A percentile compares a stretch with the other conserved stretches of the same genome.
These are phyloP conservation scores for Latrodectus elegans DNA, from an alignment of 2,888 invertebrate genomes.

Conservation along the genomic window DNA sequence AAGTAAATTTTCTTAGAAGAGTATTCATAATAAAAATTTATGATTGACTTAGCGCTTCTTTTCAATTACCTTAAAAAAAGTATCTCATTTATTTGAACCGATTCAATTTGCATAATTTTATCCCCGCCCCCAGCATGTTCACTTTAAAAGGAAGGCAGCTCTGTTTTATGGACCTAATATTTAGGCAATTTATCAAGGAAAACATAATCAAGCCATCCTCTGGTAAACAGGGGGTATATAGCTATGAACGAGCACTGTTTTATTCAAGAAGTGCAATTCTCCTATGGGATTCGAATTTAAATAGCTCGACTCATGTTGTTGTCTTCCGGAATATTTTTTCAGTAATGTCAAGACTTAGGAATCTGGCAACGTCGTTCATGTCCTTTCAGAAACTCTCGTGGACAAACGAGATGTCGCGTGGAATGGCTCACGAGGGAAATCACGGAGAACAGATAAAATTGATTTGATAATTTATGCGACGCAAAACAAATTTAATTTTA, in stretches of 20 bases:
- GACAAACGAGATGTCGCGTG: constrained; percentile 51
- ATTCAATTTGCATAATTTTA: constrained; percentile 54
- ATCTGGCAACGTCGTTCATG: constrained; percentile 58
- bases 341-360: constrained; percentile 41
- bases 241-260: constrained; percentile 51
- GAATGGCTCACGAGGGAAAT: constrained; percentile 64
- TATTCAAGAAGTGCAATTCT: constrained; percentile 31
- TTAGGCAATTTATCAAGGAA: constrained; percentile 56
- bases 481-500: constrained; percentile 63
- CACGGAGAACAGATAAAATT: constrained; percentile 67
- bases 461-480: constrained; percentile 69
- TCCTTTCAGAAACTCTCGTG: constrained; percentile 31
- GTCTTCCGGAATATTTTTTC: constrained; percentile 23
- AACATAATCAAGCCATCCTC: constrained; percentile 49
- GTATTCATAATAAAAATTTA: constrained; percentile 41
- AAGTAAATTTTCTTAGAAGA: constrained; percentile 14
- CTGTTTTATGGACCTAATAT: constrained; percentile 48
- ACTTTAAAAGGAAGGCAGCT: constrained; percentile 8
- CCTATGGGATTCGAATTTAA: constrained; percentile 47
- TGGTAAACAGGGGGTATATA: constrained; percentile 57
- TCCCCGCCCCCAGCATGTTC: constrained; percentile 1
- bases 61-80: constrained; percentile 46
- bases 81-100: constrained; percentile 41
- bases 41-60: constrained; percentile 10
- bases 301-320: constrained; percentile 30